Evolutionary conservation across 2,113 vertebrate genomes (phyloP), one percentile per base, ranked within the genome.

Genomic region (Daubentonia madagascariensis): DNA sequence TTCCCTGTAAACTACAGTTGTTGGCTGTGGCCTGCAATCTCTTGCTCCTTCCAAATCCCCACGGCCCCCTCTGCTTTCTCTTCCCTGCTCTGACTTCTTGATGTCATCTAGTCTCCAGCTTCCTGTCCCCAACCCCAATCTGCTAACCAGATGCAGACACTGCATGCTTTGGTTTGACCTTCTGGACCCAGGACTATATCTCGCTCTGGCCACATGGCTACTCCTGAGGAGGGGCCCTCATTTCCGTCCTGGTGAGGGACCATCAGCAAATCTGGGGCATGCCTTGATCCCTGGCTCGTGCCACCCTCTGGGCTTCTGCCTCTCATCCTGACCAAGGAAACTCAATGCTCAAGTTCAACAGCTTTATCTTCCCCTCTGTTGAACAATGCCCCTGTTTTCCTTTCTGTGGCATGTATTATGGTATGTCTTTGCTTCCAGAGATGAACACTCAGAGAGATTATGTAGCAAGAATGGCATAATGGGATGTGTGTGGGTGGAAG

Each of bases 201-300:
- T 28, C 1, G 0, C 70, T 17, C 45, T 5, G 4, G 28, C 68
- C 0, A 1, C 23, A 13, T 0, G 1, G 43, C 57, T 6, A 7
- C n/a, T 89, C 81, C 48, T 1, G 80, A 79, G 61, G 52, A 52
- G 81, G 59, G 12, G 28, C 50, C 76, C 23, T 63, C 70, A 0
- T 4, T 50, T 9, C 48, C 7, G n/a, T 52, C 65, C 32, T 35
- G 3, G 85, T 0, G 65, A 48, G 65, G 52, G 43, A 12, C 30
- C 13, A 1, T 20, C n/a, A 2, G 68, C 52, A 40, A 16, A 40
- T 3, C 61, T 1, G 61, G 40, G 63, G 57, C 50, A 22, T 0
- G 4, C 16, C 25, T 63, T 1, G 52, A 59, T 25, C 10, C 37
- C 57, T 5, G 16, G 52, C 61, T 30, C 1, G 14, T 3, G 40